Base-by-base conservation (phyloP, 2,797 vertebrate species). In the Pipistrellus kuhlii region DNA sequence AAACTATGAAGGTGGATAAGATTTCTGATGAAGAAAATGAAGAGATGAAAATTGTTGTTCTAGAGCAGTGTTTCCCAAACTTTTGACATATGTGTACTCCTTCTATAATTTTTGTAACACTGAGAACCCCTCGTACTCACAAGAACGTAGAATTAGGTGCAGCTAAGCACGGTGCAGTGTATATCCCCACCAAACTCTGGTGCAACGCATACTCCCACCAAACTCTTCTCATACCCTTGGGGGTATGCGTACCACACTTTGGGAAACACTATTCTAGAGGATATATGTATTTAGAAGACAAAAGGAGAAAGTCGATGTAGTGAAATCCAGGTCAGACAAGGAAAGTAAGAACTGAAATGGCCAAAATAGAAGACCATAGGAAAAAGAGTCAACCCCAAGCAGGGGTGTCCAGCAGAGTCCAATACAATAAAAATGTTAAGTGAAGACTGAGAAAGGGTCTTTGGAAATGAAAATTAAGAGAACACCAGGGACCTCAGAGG, bases 1-100 rank as follows among this genome's bases (percentile, higher is more conserved):
- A 86, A 86, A 51, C 18, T 66, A 66, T 85, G n/a, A 81, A 84
- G 41, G 30, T 68, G 2, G 25, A 75, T 57, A 62, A 84, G 27
- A 88, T 91, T 89, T 94, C 66, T 59, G 53, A 84, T 51, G 21
- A 81, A 55, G 21, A 85, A 48, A 80, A 89, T 69, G 32, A 90
- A 90, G 51, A 90, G 23, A 25, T 77, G 55, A 78, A 72, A 76
- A 25, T 11, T 35, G 8, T 84, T 66, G 14, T 72, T 80, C 41
- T 80, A 48, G 21, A 13, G 17, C 46, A 48, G 46, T 48, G 38
- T 7, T 41, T 41, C 38, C 38, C 38, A 41, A 41, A 41, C 38
- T 41, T 41, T 41, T 41, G 38, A 41, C 38, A 41, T 41, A 41
- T 41, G 38, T 41, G 38, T 41, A 41, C 38, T 41, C 38, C 6